Conservation (phyloP, 2,888 invertebrate genomes). For the Orgyia antiqua region DNA sequence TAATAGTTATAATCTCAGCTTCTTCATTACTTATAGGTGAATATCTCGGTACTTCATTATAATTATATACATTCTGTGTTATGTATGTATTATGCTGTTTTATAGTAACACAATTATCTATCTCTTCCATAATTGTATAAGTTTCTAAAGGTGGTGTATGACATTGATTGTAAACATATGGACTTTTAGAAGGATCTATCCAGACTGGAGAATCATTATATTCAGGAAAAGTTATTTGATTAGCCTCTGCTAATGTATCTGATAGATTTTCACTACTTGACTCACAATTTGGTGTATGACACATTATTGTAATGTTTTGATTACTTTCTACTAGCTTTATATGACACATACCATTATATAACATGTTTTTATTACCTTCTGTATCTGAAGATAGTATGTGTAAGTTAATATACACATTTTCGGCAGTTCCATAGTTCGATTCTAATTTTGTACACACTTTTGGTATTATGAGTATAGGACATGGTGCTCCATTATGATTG, state of each 20-base stretch:
- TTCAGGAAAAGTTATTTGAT: slow-evolving; percentile 27
- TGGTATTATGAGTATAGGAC: slow-evolving; percentile 55
- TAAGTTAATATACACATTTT: slow-evolving; percentile 53
- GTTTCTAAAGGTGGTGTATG: slow-evolving; percentile 32
- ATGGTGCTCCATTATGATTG: slow-evolving; percentile 29
- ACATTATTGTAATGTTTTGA: slow-evolving; percentile 26
- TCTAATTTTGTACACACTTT: slow-evolving; percentile 51
- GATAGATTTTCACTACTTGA: slow-evolving; percentile 27
- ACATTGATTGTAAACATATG: slow-evolving; percentile 54
- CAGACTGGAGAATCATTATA: slow-evolving; percentile 55
- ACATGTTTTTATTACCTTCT: slow-evolving; percentile 44
- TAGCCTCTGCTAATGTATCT: slow-evolving; percentile 34
- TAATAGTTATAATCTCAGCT: slow-evolving; percentile 35
- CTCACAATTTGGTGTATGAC: slow-evolving; percentile 10
- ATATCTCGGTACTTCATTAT: slow-evolving; percentile 37
- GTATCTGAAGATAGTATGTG: slow-evolving; percentile 50
- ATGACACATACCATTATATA: slow-evolving; percentile 58
- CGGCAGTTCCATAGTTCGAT: slow-evolving; percentile 42
- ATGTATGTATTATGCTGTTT: slow-evolving; percentile 58
- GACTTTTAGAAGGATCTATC: slow-evolving; percentile 60
- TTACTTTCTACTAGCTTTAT: slow-evolving; percentile 50
- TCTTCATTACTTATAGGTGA: slow-evolving; percentile 37
- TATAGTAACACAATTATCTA: slow-evolving; percentile 41
- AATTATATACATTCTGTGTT: slow-evolving; percentile 58
- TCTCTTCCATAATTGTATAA: slow-evolving; percentile 39